Conservation (phyloP, 2,888 invertebrate genomes). For the Cyclophora albipunctata region DNA sequence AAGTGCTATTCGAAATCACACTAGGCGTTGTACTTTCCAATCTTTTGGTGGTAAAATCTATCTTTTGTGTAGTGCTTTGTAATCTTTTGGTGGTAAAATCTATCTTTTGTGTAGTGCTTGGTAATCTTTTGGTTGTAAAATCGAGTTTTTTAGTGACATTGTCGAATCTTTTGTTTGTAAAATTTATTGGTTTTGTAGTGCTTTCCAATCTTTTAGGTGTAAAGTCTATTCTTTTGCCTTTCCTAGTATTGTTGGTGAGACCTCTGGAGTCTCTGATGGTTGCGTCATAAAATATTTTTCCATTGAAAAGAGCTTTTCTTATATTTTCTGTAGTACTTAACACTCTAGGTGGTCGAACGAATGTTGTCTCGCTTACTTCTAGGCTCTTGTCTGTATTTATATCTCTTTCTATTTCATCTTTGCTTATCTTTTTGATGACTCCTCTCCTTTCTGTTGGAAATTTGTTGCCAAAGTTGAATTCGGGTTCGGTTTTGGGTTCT, state of each 20-base stretch:
- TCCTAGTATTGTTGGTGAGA: conserved; percentile 27
- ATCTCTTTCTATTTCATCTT: conserved; percentile 60
- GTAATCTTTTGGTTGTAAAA: no score
- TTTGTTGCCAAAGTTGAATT: conserved; percentile 57
- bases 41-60: conserved; percentile 11
- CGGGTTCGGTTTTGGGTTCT: conserved; percentile 6
- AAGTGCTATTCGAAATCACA: conserved; percentile 17
- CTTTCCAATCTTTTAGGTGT: not conserved
- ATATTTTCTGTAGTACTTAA: conserved; percentile 60
- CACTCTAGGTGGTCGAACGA: conserved; percentile 58
- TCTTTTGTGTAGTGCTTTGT: no score
- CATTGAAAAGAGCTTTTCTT: conserved; percentile 61
- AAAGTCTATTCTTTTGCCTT: conserved; percentile 3
- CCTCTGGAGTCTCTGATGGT: conserved; percentile 59
- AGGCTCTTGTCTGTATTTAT: conserved; percentile 50
- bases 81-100: no score
- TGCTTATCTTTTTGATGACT: conserved; percentile 54
- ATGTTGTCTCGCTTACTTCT: conserved; percentile 66
- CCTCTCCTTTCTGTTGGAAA: conserved; percentile 58
- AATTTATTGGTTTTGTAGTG: conserved; percentile 23
- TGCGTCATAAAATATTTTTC: conserved; percentile 67
- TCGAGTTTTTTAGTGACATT: no score
- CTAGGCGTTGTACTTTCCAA: conserved; percentile 24
- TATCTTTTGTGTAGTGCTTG: no score
- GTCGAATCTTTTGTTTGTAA: conserved; percentile 1